Base-by-base conservation (phyloP, 2,113 vertebrate genomes). In the Colossoma macropomum region DNA sequence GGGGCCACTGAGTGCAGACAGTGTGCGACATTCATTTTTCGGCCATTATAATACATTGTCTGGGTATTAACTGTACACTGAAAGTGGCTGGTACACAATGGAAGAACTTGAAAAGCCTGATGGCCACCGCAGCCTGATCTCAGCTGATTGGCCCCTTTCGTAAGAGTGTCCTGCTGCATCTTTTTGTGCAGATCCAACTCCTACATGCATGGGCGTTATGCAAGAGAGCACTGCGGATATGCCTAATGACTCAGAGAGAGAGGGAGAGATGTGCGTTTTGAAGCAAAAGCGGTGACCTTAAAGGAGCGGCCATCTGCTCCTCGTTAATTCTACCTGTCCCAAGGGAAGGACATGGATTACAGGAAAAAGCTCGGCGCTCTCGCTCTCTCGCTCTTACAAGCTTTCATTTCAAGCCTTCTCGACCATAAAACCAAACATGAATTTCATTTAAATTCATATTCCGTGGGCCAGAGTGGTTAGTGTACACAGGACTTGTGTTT, bases 231-330 rank as follows among this genome's bases (percentile, higher is more conserved):
- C 82, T 38, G 69, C 59, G 72, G 56, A 41, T 52, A 75, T 70
- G 69, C 75, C 72, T 81, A 88, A 84, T 81, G 84, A 87, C 80
- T 86, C 71, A 69, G 74, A 45, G 34, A 45, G 34, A 70, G 34
- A 70, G 65, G 21, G 65, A 34, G 65, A 68, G 19, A 66, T 71
- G 77, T 82, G 80, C 82, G 56, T 87, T 88, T 73, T 19, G 76
- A 81, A 82, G 85, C 84, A 86, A 86, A 81, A 66, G 38, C 75
- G 11, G 75, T 88, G 86, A 90, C 87, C 87, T 86, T 85, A 90
- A 81, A 79, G 77, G 79, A 82, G 79, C 77, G 65, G 75, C 87
- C 88, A 90, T 91, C 89, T 91, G 88, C 84, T 89, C 76, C 66
- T 60, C 79, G 70, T 89, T 87, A 83, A 88, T 85, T 83, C 83